These are phyloP conservation scores for Leptopterna dolabrata DNA, from an alignment of 2,888 invertebrate genomes.

Conservation along the genomic window DNA sequence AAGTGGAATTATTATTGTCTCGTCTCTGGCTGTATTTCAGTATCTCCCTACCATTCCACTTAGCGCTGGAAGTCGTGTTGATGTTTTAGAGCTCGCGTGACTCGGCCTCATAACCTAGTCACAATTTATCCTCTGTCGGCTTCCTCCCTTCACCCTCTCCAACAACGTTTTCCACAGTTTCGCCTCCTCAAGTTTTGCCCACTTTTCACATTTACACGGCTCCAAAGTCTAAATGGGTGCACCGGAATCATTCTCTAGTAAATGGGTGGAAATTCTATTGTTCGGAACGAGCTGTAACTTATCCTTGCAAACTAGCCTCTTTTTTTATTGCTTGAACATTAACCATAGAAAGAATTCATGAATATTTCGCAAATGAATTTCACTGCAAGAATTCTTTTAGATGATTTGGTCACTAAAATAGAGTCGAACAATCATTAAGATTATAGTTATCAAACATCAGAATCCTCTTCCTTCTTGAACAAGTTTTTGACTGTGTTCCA, in stretches of 20 bases:
- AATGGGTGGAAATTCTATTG: background rate
- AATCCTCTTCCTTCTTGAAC: too few relatives aligned
- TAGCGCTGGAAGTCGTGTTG: background rate
- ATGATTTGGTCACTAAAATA: too few relatives aligned
- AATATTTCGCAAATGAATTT: too few relatives aligned
- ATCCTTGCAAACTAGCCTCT: background rate
- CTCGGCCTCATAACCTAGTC: background rate
- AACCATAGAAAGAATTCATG: too few relatives aligned
- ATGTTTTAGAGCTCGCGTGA: background rate
- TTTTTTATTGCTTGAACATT: background rate
- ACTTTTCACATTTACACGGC: slow-evolving; percentile 3
- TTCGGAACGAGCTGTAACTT: background rate
- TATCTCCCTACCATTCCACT: background rate
- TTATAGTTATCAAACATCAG: too few relatives aligned
- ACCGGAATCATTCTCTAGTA: background rate
- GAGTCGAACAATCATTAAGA: too few relatives aligned
- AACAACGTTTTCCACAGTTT: background rate
- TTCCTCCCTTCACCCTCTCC: background rate
- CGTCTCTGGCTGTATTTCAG: background rate
- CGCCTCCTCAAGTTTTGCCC: background rate
- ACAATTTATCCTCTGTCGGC: slow-evolving; percentile 1
- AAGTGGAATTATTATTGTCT: too few relatives aligned
- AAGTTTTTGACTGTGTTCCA: too few relatives aligned
- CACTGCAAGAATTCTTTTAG: too few relatives aligned
- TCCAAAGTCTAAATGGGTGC: background rate